Evolutionary conservation across 2,888 invertebrate species (phyloP).

Genomic region (Diarsia brunnea): DNA sequence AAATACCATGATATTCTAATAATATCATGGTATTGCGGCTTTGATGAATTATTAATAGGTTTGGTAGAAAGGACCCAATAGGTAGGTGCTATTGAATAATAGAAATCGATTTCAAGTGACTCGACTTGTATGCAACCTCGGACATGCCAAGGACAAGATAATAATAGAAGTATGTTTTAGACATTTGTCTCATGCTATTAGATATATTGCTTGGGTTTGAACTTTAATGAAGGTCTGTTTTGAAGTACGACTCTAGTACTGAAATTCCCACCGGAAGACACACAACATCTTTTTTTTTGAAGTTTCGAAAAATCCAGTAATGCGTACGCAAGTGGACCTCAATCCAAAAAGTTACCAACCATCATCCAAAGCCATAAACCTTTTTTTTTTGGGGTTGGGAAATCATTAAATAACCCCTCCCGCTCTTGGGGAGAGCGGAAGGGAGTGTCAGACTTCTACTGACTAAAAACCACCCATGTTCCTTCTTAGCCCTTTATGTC

Average conservation of each 20-base stretch:
- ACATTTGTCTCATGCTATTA: neutral
- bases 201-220: slow-evolving; percentile 10
- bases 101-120: slow-evolving; percentile 31
- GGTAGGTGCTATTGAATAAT: slow-evolving; percentile 1
- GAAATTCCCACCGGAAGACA: neutral
- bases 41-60: slow-evolving; percentile 37
- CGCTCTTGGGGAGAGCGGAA: too few relatives aligned
- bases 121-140: slow-evolving; percentile 28
- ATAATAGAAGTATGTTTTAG: slow-evolving; percentile 14
- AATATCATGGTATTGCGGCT: too few relatives aligned
- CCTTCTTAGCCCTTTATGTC: too few relatives aligned
- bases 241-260: neutral
- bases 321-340: too few relatives aligned
- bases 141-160: slow-evolving; percentile 36
- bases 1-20: slow-evolving; percentile 20
- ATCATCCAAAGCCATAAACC: too few relatives aligned
- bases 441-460: too few relatives aligned
- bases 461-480: too few relatives aligned
- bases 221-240: neutral
- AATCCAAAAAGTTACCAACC: too few relatives aligned
- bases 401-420: too few relatives aligned
- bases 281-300: neutral
- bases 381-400: too few relatives aligned
- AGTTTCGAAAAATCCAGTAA: neutral
- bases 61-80: slow-evolving; percentile 1